phyloP scores from a whole-genome alignment of 2,888 invertebrate species.

The Polietes domitor region DNA sequence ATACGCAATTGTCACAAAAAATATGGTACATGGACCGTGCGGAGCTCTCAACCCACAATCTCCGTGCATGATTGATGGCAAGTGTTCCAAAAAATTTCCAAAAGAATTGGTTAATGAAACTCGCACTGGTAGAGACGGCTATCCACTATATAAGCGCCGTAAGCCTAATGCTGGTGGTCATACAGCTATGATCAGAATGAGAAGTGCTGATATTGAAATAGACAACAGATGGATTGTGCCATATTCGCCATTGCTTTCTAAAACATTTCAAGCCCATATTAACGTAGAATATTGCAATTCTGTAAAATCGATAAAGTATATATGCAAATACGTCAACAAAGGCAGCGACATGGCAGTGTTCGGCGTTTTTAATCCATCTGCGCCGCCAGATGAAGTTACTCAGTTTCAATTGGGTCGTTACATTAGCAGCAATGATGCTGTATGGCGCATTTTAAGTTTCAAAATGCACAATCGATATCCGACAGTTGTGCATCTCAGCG shows the following conservation, averaged over 20 bases:
- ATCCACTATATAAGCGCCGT: no score
- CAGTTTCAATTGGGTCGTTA: conserved; percentile 69
- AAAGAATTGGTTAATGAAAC: conserved; percentile 31
- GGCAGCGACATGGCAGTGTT: conserved; percentile 43
- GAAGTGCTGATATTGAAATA: not conserved
- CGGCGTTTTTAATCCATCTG: not conserved
- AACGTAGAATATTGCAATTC: no score
- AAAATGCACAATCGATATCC: conserved; percentile 40
- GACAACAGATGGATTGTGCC: conserved; percentile 17
- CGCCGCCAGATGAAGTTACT: conserved; percentile 52
- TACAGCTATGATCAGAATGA: no score
- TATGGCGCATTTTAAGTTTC: conserved; percentile 63
- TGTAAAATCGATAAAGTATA: no score
- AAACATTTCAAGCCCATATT: not conserved
- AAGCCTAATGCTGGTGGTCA: not conserved
- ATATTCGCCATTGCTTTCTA: not conserved
- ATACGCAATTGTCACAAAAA: conserved; percentile 4
- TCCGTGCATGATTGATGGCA: not conserved
- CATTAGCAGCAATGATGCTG: conserved; percentile 50
- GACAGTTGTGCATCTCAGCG: conserved; percentile 51
- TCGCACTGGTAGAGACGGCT: conserved; percentile 46
- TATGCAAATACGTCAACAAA: no score
- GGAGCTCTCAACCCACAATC: not conserved
- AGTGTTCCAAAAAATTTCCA: conserved; percentile 37
- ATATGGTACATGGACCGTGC: conserved; percentile 10